Conservation (phyloP, 2,888 invertebrate genomes). For the Scaptomyza tumidula region DNA sequence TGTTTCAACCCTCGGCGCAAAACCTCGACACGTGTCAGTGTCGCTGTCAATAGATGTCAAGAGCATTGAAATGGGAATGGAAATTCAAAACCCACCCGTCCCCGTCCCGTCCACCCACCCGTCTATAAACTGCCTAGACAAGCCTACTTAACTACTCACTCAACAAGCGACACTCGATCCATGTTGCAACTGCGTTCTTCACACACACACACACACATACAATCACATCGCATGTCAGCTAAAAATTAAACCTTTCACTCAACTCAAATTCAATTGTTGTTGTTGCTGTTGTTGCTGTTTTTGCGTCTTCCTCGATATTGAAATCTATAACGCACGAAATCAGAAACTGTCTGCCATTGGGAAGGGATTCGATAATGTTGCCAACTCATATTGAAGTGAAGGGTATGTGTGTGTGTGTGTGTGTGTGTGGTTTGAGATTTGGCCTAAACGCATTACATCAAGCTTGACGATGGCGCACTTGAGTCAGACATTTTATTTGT, state of each 20-base stretch:
- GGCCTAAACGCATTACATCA: constrained; percentile 59
- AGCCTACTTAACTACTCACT: constrained; percentile 70
- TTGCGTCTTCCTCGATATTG: constrained; percentile 51
- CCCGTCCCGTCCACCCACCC: background rate
- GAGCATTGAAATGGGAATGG: constrained; percentile 67
- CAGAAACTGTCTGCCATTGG: constrained; percentile 54
- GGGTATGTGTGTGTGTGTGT: background rate
- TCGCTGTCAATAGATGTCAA: constrained; percentile 69
- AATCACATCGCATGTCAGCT: constrained; percentile 60
- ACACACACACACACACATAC: constrained; percentile 1
- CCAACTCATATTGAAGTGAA: background rate
- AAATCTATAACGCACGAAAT: constrained; percentile 68
- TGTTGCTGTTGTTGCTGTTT: constrained; percentile 27
- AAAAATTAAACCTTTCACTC: constrained; percentile 77
- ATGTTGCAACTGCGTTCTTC: constrained; percentile 51
- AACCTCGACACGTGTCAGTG: constrained; percentile 77
- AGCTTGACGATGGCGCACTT: constrained; percentile 41
- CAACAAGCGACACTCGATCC: constrained; percentile 56
- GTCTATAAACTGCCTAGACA: constrained; percentile 65
- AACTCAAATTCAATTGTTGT: constrained; percentile 66
- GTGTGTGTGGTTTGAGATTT: constrained; percentile 32
- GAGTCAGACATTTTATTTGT: constrained; percentile 68
- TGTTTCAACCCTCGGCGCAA: constrained; percentile 44
- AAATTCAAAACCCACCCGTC: constrained; percentile 59
- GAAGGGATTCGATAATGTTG: constrained; percentile 5